Conservation (phyloP, 92 coral and sea anemone species). For the Zoanthus solanderi region DNA sequence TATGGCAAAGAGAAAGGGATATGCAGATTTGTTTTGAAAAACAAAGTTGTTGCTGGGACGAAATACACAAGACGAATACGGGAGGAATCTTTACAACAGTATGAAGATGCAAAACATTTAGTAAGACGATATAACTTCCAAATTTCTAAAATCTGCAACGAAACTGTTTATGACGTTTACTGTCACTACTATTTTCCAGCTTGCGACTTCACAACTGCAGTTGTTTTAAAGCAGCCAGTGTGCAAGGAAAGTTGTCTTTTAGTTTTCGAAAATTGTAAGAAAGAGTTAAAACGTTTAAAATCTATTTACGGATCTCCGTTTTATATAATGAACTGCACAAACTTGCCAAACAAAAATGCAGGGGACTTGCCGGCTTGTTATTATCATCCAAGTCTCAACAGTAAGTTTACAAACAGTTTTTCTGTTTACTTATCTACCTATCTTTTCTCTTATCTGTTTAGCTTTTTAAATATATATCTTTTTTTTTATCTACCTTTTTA, state of each 20-base stretch:
- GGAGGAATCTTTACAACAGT: not conserved
- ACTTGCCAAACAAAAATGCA: constrained; percentile 18
- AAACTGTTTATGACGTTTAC: constrained; percentile 4
- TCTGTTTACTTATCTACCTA: not conserved
- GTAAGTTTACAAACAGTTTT: constrained; percentile 11
- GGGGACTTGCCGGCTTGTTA: constrained; percentile 29
- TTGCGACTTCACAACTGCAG: constrained; percentile 4
- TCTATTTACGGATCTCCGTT: not conserved
- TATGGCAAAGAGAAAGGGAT: not conserved
- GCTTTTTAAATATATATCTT: too few relatives aligned
- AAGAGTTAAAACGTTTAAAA: not conserved
- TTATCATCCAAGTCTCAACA: constrained; percentile 15
- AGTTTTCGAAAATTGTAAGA: constrained; percentile 2
- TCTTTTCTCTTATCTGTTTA: too few relatives aligned
- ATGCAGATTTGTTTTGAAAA: constrained; percentile 1
- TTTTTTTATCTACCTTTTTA: too few relatives aligned
- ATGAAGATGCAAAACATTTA: not conserved
- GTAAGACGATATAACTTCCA: not conserved
- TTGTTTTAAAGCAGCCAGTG: constrained; percentile 1
- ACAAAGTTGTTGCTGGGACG: not conserved
- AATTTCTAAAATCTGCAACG: constrained; percentile 4
- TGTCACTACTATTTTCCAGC: constrained; percentile 24
- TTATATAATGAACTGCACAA: not conserved
- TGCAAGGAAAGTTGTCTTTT: constrained; percentile 27
- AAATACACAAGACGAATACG: not conserved